Evolutionary conservation across 2,888 invertebrate genomes (phyloP).

Genomic region (Salpingus planirostris): DNA sequence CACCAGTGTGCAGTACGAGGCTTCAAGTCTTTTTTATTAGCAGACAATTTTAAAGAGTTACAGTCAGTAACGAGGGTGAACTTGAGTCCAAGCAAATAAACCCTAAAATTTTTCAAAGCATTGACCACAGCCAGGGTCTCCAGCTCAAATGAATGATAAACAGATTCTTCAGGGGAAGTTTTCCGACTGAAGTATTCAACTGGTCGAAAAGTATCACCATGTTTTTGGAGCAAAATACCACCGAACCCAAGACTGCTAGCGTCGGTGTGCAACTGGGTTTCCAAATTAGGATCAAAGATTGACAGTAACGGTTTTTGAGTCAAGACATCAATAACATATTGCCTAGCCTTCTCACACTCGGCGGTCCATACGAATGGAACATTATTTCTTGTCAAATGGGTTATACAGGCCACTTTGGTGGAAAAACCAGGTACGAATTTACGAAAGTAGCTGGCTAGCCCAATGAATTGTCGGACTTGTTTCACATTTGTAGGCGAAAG

Average conservation of each 20-base stretch:
- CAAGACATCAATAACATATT: neutral
- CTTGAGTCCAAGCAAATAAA: constrained; percentile 19
- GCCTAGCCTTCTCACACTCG: neutral
- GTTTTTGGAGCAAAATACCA: neutral
- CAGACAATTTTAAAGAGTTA: constrained; percentile 22
- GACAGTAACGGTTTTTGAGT: neutral
- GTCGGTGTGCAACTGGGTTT: neutral
- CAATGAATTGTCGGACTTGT: too few relatives aligned
- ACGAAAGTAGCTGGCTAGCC: too few relatives aligned
- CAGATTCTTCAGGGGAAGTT: neutral
- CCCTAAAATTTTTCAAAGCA: constrained; percentile 20
- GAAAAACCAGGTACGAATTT: too few relatives aligned
- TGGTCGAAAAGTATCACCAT: neutral
- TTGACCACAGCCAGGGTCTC: constrained; percentile 24
- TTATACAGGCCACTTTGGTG: too few relatives aligned
- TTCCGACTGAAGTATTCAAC: neutral
- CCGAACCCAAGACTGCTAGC: neutral
- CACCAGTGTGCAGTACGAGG: constrained; percentile 13
- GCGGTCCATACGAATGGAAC: neutral
- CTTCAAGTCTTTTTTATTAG: constrained; percentile 1
- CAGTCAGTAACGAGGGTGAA: constrained; percentile 29
- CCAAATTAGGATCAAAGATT: neutral
- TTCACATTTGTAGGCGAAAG: too few relatives aligned
- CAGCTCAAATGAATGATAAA: neutral
- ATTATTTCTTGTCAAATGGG: too few relatives aligned